Evolutionary conservation across 2,888 invertebrate genomes (phyloP), one percentile per base, ranked within the genome.

Genomic region (Calliopum simillimum): DNA sequence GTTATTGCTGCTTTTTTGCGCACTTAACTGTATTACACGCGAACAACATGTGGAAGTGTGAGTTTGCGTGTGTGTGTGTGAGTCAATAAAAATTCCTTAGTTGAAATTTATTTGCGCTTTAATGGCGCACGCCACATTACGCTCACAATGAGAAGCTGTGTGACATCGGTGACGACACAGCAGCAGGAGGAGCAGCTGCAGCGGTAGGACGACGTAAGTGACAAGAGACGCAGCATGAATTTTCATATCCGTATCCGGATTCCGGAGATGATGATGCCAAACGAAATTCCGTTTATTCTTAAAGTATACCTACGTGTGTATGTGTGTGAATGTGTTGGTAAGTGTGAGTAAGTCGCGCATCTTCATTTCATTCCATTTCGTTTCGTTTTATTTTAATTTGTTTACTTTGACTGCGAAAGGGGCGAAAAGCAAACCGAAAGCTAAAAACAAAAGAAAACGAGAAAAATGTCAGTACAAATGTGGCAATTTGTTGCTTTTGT

Each of bases 71-170:
- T 33, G 33, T 33, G 33, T 2, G 8, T 33, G 8, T 4, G 33
- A 33, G 8, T 33, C 33, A 8, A 33, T 33, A 53, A 21, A 53
- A 43, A 47, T 59, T 59, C 59, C 47, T 63, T 64, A 43, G 41
- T 56, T 56, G 25, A 14, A 64, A 64, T 64, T 69, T 69, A 64
- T 65, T 51, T 59, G 49, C 6, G n/a, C 59, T 56, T 25, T 69
- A 69, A 69, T 58, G 23, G 58, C 62, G 49, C 68, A 49, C 43
- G 69, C 49, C 58, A 23, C 69, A 64, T 58, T 69, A 44, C 14
- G 14, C 41, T n/a, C 55, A 23, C 55, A 65, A 23, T 65, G 44
- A 65, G 21, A 33, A 33, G 33, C 33, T 33, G 33, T 33, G 33
- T 33, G 33, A 33, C 33, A 33, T 33, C 33, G 33, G 33, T 33